These are phyloP conservation scores for Avahi laniger DNA, from an alignment of 2,797 vertebrate genomes.

Conservation along the genomic window DNA sequence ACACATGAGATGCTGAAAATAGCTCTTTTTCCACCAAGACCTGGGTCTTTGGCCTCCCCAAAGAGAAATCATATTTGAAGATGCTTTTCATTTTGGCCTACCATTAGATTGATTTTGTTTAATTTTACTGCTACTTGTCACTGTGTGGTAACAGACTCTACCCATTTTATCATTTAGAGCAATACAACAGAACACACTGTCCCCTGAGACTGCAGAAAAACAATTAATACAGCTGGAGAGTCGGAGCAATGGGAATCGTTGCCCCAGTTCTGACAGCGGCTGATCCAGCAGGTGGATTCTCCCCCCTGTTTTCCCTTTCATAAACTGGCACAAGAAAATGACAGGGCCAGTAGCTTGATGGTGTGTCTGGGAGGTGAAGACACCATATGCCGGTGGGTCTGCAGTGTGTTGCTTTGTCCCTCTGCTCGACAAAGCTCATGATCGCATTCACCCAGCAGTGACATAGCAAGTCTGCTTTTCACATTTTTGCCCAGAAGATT, in stretches of 20 bases:
- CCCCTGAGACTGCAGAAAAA: not conserved
- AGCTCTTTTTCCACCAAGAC: not conserved
- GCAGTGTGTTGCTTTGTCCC: not conserved
- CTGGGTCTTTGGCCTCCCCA: not conserved
- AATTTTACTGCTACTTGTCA: not conserved
- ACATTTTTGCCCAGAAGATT: not conserved
- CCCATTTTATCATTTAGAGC: not conserved
- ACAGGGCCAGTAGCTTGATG: not conserved
- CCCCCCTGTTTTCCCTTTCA: not conserved
- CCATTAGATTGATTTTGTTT: not conserved
- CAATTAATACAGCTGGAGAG: not conserved
- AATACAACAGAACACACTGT: not conserved
- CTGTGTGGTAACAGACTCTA: not conserved
- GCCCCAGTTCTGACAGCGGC: not conserved
- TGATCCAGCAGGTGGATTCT: not conserved
- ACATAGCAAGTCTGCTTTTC: not conserved
- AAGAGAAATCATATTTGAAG: not conserved
- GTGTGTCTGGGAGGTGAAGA: not conserved
- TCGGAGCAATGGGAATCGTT: not conserved
- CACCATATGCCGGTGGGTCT: accelerated
- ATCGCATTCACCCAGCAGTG: not conserved
- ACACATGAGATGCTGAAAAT: not conserved
- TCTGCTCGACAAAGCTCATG: not conserved
- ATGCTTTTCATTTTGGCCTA: not conserved
- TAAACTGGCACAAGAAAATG: not conserved